Conservation (phyloP, 2,113 vertebrate genomes). For the Larimichthys crocea region DNA sequence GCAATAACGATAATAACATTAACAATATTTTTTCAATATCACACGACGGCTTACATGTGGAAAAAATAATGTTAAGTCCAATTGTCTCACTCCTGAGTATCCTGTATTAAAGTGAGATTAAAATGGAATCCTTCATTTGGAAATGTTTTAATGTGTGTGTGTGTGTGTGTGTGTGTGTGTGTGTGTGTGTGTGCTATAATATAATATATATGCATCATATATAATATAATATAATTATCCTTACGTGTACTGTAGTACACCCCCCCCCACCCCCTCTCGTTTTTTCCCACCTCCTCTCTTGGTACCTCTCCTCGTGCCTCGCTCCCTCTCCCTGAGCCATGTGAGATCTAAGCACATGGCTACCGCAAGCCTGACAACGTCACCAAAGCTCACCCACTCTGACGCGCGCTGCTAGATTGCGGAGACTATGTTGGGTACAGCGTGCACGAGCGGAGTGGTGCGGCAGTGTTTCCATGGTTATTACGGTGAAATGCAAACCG, state of each 20-base stretch:
- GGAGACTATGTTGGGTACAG: slow-evolving; percentile 18
- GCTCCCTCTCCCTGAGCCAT: slow-evolving; percentile 61
- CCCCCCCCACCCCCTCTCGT: not conserved
- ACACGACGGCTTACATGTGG: not conserved
- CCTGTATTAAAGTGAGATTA: not conserved
- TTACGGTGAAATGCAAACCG: not conserved
- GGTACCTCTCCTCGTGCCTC: slow-evolving; percentile 2
- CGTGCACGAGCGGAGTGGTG: not conserved
- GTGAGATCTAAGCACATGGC: slow-evolving; percentile 85
- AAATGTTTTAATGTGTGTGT: no score
- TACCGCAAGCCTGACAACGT: slow-evolving; percentile 72
- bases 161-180: no score
- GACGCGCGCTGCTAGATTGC: slow-evolving; percentile 29
- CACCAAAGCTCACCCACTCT: slow-evolving; percentile 52
- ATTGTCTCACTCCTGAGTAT: not conserved
- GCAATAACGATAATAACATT: no score
- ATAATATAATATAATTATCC: no score
- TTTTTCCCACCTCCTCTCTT: not conserved
- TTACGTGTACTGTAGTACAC: not conserved
- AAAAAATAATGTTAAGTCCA: not conserved
- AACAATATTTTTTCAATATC: no score
- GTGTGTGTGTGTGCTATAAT: not conserved
- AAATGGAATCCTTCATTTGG: not conserved
- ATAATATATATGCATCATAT: not conserved
- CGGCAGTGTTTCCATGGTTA: slow-evolving; percentile 30